Base-by-base conservation (phyloP, 2,888 invertebrate species). In the Meandrusa payeni region DNA sequence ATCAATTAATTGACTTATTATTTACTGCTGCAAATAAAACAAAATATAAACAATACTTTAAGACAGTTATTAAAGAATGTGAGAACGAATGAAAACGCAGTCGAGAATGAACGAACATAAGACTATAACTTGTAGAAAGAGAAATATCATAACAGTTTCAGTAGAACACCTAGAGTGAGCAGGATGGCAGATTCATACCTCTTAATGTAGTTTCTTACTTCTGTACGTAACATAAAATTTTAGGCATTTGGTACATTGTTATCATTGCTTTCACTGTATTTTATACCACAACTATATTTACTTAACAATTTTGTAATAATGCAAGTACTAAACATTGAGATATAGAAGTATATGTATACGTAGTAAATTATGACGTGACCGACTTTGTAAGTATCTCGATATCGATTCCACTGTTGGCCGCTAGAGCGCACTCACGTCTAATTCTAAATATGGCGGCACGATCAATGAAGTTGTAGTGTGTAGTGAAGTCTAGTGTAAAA, bases 391-490 rank as follows among this genome's bases (percentile, higher is more conserved):
- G 34, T 31, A 39, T 48, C 55, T 53, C 49, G 52, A 60, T 70
- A 79, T 81, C 74, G 80, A 78, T 79, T 81, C 77, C 69, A 65
- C 68, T 60, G 48, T 57, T 64, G 59, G 64, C 76, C 87, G 83
- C 73, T 68, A 82, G 88, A 77, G 82, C 82, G 83, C 89, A 80
- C 72, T 69, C 69, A 82, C 77, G 85, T 88, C 67, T 68, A 59
- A 57, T 59, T 53, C 56, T 70, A 89, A 92, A 92, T 85, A 93
- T 93, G 93, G 93, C 92, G 88, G 89, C 88, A 76, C 90, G 93
- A 93, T 93, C 93, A 93, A 93, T 93, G 93, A 92, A 92, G 79
- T 88, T 80, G 89, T 90, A 89, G 88, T 73, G 76, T 76, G 76
- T 79, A 72, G 76, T 75, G 79, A 74, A 80, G 62, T 90, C 71